phyloP scores from a whole-genome alignment of 2,888 invertebrate species.

The Augochlorella aurata region DNA sequence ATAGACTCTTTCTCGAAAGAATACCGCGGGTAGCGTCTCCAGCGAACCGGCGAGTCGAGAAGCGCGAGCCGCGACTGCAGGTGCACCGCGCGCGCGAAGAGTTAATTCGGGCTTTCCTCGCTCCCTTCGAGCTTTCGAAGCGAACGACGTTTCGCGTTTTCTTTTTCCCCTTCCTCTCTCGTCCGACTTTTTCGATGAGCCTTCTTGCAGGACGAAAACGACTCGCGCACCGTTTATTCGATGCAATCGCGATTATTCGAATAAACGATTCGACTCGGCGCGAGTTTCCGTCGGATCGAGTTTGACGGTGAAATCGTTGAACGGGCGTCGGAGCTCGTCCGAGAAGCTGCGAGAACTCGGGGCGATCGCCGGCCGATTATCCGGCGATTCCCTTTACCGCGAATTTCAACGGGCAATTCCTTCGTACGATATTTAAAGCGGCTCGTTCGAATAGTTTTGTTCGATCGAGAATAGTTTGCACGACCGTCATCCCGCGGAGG shows the following conservation, averaged over 20 bases:
- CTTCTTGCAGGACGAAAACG: no score
- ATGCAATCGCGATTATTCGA: no score
- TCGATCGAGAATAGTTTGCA: constrained; percentile 57
- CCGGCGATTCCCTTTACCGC: constrained; percentile 10
- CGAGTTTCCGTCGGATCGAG: no score
- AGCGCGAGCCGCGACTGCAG: constrained; percentile 60
- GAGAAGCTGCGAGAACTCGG: no score
- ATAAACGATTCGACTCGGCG: no score
- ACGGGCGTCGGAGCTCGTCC: no score
- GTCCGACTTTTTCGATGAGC: no score
- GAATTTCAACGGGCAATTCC: neutral
- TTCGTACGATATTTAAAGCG: constrained; percentile 47
- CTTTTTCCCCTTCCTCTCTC: constrained; percentile 18
- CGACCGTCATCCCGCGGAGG: constrained; percentile 49
- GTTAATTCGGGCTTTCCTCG: constrained; percentile 74
- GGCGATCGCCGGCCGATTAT: no score
- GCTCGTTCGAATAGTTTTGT: constrained; percentile 38
- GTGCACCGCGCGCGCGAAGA: constrained; percentile 63
- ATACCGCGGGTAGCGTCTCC: constrained; percentile 43
- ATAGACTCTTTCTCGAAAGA: neutral
- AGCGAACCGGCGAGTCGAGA: constrained; percentile 28
- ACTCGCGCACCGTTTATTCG: no score
- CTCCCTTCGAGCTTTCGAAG: constrained; percentile 52
- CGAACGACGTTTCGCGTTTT: constrained; percentile 32
- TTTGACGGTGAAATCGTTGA: no score